Evolutionary conservation across 2,113 vertebrate genomes (phyloP).

Genomic region (Anseranas semipalmata): DNA sequence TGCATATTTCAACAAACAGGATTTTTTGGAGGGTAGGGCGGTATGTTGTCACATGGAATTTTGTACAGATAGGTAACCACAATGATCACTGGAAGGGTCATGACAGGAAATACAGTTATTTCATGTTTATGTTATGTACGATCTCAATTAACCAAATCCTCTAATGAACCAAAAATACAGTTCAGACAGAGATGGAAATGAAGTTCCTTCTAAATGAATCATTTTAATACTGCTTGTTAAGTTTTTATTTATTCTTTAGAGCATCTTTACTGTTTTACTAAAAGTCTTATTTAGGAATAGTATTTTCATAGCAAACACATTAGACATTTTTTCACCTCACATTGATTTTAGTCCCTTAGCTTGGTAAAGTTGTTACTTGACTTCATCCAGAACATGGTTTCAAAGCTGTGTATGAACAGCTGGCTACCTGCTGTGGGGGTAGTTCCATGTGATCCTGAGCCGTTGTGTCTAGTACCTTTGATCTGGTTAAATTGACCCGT

Average conservation of each 20-base stretch:
- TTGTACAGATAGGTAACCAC: background rate
- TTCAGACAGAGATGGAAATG: background rate
- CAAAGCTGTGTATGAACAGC: background rate
- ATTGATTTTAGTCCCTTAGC: background rate
- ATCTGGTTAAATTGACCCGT: slow-evolving; percentile 18
- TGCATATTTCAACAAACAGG: background rate
- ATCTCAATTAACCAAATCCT: background rate
- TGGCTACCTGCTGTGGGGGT: background rate
- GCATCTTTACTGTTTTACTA: background rate
- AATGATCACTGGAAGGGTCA: background rate
- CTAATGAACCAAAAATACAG: background rate
- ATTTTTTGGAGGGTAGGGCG: rapidly evolving
- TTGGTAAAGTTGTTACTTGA: background rate
- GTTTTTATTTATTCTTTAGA: background rate
- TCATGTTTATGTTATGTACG: background rate
- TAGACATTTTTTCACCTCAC: background rate
- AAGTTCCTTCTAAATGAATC: background rate
- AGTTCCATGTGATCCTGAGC: background rate
- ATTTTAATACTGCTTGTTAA: background rate
- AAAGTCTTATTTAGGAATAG: background rate
- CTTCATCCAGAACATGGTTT: background rate
- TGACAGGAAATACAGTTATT: background rate
- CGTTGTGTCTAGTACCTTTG: background rate
- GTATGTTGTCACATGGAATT: background rate
- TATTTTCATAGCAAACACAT: background rate